Base-by-base conservation (phyloP, 92 coral and sea anemone species). In the Nematostella vectensis region DNA sequence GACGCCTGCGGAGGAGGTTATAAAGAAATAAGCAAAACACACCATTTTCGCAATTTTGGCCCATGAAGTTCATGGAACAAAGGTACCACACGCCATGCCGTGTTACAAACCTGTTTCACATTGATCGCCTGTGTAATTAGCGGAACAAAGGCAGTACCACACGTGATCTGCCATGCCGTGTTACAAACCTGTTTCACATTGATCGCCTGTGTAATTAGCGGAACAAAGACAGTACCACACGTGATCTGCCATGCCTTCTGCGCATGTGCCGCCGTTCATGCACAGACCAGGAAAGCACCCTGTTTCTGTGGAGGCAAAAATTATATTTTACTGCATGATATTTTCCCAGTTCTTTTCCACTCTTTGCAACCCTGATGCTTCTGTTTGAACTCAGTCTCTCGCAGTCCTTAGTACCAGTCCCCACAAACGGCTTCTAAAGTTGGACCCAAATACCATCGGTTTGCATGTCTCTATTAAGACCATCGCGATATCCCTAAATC, bases 231-330 rank as follows among this genome's bases (percentile, higher is more conserved):
- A 45, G 23, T 45, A 45, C 51, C 51, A 45, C 18, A 17, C 18
- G 23, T 45, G 12, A 22, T 45, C 23, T 4, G 11, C 51, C 9
- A 10, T 4, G 4, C 51, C 51, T 45, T 10, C 51, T 45, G 51
- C 51, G 51, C 51, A 45, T 45, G 51, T 45, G 4, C 51, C 51
- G 4, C 51, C 51, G 21, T 45, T 45, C 12, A 6, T 11, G 21
- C 51, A 45, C 8, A 36, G 8, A 36, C 42, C 42, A 36, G 42
- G 42, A n/a, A n/a, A n/a, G n/a, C n/a, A n/a, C n/a, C n/a, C n/a
- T n/a, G n/a, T n/a, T n/a, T n/a, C n/a, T n/a, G n/a, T n/a, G n/a
- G n/a, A n/a, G n/a, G n/a, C n/a, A n/a, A n/a, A n/a, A n/a, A n/a
- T n/a, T n/a, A n/a, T n/a, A n/a, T n/a, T n/a, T n/a, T n/a, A n/a